These are phyloP conservation scores for Acleris laterana DNA, from an alignment of 2,888 invertebrate species.

Conservation along the genomic window DNA sequence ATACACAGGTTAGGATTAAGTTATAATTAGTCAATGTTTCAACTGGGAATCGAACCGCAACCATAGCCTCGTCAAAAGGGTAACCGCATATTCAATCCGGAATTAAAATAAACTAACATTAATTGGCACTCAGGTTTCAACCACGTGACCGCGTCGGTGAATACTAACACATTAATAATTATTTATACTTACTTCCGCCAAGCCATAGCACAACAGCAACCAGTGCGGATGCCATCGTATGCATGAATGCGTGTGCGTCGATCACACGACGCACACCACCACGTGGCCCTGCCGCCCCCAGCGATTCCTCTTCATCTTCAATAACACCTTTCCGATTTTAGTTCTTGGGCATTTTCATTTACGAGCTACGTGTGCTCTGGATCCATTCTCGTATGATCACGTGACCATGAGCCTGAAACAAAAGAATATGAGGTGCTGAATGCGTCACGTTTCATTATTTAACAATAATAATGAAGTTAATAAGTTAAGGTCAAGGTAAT, in stretches of 20 bases:
- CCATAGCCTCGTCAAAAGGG: no score
- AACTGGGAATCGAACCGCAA: no score
- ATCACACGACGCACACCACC: constrained; percentile 67
- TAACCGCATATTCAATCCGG: no score
- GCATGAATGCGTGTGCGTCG: constrained; percentile 45
- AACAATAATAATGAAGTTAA: no score
- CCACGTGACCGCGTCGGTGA: neutral
- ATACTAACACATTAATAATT: neutral
- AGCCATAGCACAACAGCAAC: constrained; percentile 75
- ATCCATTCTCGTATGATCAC: constrained; percentile 51
- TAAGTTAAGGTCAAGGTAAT: no score
- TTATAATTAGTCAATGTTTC: no score
- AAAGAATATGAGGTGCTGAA: constrained; percentile 11
- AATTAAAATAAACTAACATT: neutral
- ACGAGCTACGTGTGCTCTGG: constrained; percentile 46
- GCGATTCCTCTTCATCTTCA: constrained; percentile 66
- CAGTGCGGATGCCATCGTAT: constrained; percentile 72
- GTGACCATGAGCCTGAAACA: constrained; percentile 47
- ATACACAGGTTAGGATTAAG: no score
- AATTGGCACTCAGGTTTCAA: neutral
- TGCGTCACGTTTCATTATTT: neutral
- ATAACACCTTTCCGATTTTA: constrained; percentile 53
- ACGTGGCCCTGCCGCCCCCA: constrained; percentile 56
- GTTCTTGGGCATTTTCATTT: constrained; percentile 53
- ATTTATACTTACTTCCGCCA: constrained; percentile 70